phyloP scores from a whole-genome alignment of 1,140 invertebrate species.

The Pectinophora gossypiella region DNA sequence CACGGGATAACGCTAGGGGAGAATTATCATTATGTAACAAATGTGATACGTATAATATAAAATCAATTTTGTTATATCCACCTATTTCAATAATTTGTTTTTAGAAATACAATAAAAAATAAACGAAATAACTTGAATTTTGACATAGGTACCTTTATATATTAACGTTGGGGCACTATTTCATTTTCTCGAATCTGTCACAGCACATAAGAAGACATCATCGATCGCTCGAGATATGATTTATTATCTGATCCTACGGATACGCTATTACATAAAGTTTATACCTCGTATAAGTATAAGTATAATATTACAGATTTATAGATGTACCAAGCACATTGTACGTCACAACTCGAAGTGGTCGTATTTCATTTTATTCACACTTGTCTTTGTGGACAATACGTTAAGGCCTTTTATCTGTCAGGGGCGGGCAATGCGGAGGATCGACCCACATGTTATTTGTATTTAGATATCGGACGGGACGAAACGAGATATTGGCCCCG shows the following conservation, averaged over 20 bases:
- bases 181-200: too few species aligned
- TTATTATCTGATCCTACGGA: not conserved
- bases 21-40: too few species aligned
- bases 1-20: too few species aligned
- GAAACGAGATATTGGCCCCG: too few species aligned
- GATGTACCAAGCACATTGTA: not conserved
- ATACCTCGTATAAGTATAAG: not conserved
- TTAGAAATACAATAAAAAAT: too few species aligned
- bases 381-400: slow-evolving; percentile 13
- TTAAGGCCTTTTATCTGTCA: slow-evolving; percentile 12
- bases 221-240: not conserved
- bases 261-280: not conserved
- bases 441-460: not conserved
- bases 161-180: too few species aligned
- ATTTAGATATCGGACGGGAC: too few species aligned
- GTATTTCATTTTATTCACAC: not conserved
- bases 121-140: too few species aligned
- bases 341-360: not conserved
- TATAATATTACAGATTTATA: not conserved
- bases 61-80: too few species aligned
- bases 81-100: too few species aligned
- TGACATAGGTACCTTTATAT: too few species aligned
- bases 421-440: not conserved
- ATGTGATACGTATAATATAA: too few species aligned
- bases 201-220: not conserved